phyloP scores from a whole-genome alignment of 2,797 vertebrate species.

The Paramormyrops hopkinsi region DNA sequence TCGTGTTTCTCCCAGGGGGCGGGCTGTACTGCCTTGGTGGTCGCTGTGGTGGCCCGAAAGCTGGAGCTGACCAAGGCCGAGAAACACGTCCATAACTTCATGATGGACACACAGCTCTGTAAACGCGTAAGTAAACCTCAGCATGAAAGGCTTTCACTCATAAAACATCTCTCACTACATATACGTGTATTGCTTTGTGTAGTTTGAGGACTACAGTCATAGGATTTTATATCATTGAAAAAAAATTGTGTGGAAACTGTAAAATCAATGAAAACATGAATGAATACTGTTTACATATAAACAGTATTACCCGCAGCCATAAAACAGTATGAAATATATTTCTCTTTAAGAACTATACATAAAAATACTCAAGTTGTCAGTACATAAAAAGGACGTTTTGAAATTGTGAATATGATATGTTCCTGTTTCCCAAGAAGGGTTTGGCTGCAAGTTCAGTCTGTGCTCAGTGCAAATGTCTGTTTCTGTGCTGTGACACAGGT shows the following conservation, averaged over 20 bases:
- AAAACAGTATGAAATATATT: background rate
- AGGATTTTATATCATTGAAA: background rate
- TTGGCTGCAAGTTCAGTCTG: background rate
- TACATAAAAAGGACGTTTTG: background rate
- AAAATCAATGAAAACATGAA: background rate
- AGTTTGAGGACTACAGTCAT: background rate
- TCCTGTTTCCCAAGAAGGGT: background rate
- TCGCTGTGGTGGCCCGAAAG: conserved; percentile 82
- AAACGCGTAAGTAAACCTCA: conserved; percentile 71
- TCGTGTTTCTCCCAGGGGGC: conserved; percentile 59
- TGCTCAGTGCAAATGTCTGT: background rate
- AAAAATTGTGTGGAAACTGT: background rate
- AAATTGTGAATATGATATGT: background rate
- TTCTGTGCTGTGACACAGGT: conserved; percentile 54
- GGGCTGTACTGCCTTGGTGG: conserved; percentile 76
- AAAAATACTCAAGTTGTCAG: background rate
- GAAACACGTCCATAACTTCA: conserved; percentile 88
- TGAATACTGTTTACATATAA: background rate
- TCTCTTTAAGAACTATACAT: background rate
- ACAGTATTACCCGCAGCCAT: background rate
- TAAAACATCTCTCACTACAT: background rate
- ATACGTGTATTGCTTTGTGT: background rate
- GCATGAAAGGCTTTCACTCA: background rate
- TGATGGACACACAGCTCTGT: conserved; percentile 88
- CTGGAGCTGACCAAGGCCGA: conserved; percentile 87